Conservation (phyloP, 2,113 vertebrate genomes). For the Gambusia holbrooki region DNA sequence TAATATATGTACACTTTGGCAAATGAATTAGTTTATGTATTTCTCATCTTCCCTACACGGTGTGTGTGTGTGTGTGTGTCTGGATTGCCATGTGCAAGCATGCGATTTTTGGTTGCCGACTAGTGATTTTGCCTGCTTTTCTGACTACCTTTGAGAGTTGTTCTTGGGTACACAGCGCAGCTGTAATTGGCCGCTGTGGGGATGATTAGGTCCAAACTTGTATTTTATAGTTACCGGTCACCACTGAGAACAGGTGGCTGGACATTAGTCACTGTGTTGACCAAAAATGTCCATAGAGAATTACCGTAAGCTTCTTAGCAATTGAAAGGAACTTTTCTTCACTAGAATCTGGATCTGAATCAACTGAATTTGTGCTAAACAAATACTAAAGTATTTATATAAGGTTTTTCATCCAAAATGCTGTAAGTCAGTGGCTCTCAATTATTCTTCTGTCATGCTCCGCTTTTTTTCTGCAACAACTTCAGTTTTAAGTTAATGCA, state of each 20-base stretch:
- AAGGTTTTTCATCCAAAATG: too few species aligned
- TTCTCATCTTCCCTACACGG: not conserved
- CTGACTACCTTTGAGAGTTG: constrained; percentile 18
- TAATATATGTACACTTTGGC: not conserved
- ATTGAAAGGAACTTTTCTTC: not conserved
- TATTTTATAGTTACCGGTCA: constrained; percentile 23
- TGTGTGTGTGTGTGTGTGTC: not conserved
- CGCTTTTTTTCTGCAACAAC: too few species aligned
- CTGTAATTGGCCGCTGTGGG: constrained; percentile 63
- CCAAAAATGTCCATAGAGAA: constrained; percentile 8
- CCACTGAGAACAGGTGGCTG: not conserved
- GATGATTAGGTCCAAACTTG: constrained; percentile 37
- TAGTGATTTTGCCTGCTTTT: constrained; percentile 3
- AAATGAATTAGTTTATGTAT: not conserved
- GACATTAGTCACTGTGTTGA: constrained; percentile 20
- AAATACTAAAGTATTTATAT: too few species aligned
- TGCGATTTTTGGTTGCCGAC: not conserved
- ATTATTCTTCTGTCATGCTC: too few species aligned
- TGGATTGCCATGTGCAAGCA: too few species aligned
- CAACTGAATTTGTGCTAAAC: too few species aligned
- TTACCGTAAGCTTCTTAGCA: not conserved
- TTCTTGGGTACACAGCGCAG: constrained; percentile 36
- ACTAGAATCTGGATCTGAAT: too few species aligned
- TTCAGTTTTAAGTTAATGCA: too few species aligned
- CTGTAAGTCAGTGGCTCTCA: too few species aligned